A percentile compares a stretch with the other conserved stretches of the same genome.
These are phyloP conservation scores for Palythoa grandis DNA, from an alignment of 92 coral and sea anemone genomes.

Conservation along the genomic window DNA sequence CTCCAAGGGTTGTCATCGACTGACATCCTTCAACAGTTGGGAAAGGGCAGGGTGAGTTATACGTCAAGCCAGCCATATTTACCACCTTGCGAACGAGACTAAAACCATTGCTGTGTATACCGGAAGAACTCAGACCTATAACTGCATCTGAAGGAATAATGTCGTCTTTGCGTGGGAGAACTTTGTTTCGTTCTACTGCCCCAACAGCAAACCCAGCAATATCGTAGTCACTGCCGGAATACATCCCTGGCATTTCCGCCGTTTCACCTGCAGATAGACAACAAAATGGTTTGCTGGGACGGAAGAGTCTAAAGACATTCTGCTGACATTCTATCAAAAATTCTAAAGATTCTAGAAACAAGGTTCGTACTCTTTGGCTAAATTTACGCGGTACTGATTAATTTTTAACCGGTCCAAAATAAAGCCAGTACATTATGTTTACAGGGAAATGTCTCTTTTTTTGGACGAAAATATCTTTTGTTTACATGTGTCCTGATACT, in stretches of 20 bases:
- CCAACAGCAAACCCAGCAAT: slow-evolving; percentile 97
- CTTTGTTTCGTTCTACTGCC: slow-evolving; percentile 80
- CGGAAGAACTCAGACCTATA: slow-evolving; percentile 91
- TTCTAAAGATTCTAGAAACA: too few species aligned
- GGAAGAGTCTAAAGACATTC: background rate
- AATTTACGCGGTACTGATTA: too few species aligned
- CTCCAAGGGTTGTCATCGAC: slow-evolving; percentile 71
- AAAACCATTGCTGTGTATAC: slow-evolving; percentile 95
- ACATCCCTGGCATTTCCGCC: slow-evolving; percentile 99
- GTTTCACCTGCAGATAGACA: slow-evolving; percentile 76
- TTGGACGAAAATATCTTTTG: too few species aligned
- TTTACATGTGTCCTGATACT: too few species aligned
- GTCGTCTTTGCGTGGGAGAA: slow-evolving; percentile 70
- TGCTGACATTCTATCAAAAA: too few species aligned
- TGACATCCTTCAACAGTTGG: slow-evolving; percentile 73
- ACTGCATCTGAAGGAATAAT: slow-evolving; percentile 77
- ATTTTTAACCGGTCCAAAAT: too few species aligned
- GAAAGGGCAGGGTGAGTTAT: slow-evolving; percentile 82
- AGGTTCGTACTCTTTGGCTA: too few species aligned
- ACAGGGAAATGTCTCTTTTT: too few species aligned
- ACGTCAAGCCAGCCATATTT: slow-evolving; percentile 60
- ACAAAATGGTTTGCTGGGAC: background rate
- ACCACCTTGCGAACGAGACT: slow-evolving; percentile 86
- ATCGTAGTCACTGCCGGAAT: slow-evolving; percentile 85
- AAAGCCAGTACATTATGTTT: too few species aligned